Evolutionary conservation across 1,140 invertebrate species (phyloP).

Genomic region (Trinorchestia longiramus): DNA sequence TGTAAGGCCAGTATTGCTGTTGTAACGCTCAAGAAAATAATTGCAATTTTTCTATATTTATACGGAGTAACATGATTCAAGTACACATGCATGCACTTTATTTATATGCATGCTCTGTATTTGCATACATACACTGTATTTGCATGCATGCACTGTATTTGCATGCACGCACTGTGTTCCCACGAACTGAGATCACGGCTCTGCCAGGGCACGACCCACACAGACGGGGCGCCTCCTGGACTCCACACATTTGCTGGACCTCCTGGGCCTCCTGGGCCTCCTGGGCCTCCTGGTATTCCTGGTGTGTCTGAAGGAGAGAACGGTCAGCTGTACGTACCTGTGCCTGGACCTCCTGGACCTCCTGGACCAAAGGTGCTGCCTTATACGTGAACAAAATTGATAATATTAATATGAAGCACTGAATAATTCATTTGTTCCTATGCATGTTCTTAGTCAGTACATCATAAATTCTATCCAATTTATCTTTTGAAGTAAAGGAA

Average conservation of each 20-base stretch:
- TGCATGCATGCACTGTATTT: no score
- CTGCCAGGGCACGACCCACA: background rate
- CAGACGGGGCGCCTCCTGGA: conserved; percentile 57
- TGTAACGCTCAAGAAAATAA: no score
- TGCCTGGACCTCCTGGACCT: conserved; percentile 58
- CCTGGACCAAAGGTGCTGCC: conserved; percentile 61
- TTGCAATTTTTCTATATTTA: no score
- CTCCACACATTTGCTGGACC: conserved; percentile 75
- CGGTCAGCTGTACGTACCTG: conserved; percentile 61
- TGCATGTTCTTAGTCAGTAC: background rate
- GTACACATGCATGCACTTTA: no score
- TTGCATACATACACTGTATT: no score
- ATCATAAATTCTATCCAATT: no score
- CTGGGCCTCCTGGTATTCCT: conserved; percentile 19
- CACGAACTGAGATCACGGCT: background rate
- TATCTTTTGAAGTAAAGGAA: no score
- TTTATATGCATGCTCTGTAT: no score
- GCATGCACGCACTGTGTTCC: no score
- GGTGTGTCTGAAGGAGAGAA: conserved; percentile 39
- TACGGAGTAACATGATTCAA: no score
- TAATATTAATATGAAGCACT: background rate
- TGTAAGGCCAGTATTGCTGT: no score
- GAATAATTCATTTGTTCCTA: background rate
- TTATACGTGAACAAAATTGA: background rate
- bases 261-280: conserved; percentile 72